These are phyloP conservation scores for Holothuria glaberrima DNA, from an alignment of 35 echinoderm and acorn worm species.

Conservation along the genomic window DNA sequence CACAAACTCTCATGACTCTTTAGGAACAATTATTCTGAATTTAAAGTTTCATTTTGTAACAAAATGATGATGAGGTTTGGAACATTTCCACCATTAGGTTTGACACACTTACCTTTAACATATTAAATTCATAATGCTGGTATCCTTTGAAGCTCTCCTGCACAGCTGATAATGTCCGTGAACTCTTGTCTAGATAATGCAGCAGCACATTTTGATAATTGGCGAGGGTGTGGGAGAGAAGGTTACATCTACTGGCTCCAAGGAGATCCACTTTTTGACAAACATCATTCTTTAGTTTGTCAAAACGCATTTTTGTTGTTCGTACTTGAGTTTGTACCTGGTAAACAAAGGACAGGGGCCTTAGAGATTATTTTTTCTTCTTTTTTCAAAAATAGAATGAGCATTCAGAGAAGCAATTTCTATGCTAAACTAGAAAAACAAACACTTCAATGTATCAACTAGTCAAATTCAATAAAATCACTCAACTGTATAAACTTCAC, in stretches of 20 bases:
- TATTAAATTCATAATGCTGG: constrained; percentile 99
- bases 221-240: constrained; percentile 91
- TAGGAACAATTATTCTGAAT: no score
- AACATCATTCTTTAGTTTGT: constrained; percentile 96
- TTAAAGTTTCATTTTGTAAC: no score
- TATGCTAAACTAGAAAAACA: no score
- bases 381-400: no score
- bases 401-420: no score
- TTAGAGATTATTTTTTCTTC: no score
- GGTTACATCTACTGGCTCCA: constrained; percentile 93
- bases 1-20: no score
- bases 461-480: no score
- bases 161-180: constrained; percentile 86
- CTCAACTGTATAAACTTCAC: no score
- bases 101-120: constrained; percentile 85
- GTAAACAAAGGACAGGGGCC: not conserved
- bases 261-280: constrained; percentile 98
- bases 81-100: no score
- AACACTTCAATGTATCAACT: no score
- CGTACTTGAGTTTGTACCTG: constrained; percentile 94
- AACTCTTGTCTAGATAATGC: constrained; percentile 93
- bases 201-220: constrained; percentile 86
- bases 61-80: no score
- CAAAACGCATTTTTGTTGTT: constrained; percentile 84
- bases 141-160: constrained; percentile 94